Percentiles rank a stretch among this genome's conserved stretches.
phyloP scores from a whole-genome alignment of 2,888 invertebrate genomes.

The Agrenia bidenticulata region DNA sequence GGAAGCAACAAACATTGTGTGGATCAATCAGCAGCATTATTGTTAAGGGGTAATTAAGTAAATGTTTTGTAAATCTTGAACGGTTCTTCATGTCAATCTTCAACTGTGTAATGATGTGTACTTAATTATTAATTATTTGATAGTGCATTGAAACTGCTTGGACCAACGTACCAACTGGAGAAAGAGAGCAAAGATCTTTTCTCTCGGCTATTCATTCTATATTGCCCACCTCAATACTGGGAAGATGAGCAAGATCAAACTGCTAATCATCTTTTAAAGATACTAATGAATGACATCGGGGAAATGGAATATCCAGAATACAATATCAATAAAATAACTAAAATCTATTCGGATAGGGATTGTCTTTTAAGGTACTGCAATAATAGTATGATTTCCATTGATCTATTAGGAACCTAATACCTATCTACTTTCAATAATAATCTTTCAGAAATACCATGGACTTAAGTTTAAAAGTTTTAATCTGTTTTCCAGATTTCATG shows the following conservation, averaged over 20 bases:
- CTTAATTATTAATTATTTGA: constrained; percentile 2
- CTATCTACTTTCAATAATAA: too few species aligned
- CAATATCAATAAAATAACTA: constrained; percentile 54
- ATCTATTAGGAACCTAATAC: too few species aligned
- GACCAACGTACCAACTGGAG: constrained; percentile 56
- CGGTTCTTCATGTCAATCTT: too few species aligned
- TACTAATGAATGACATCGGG: constrained; percentile 58
- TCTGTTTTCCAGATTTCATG: constrained; percentile 48
- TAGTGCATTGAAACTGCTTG: constrained; percentile 53
- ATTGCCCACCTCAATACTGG: constrained; percentile 56
- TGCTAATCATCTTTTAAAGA: constrained; percentile 54
- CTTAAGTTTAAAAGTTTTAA: too few species aligned
- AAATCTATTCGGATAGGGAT: constrained; percentile 56
- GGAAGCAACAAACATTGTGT: constrained; percentile 46
- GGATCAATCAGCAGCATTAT: constrained; percentile 9
- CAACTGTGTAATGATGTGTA: too few species aligned
- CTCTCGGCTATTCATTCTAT: constrained; percentile 58
- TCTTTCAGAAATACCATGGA: too few species aligned
- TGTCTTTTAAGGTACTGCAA: constrained; percentile 54
- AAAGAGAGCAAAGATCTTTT: constrained; percentile 56
- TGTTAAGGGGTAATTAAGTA: constrained; percentile 49
- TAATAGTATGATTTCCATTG: background rate
- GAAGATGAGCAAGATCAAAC: constrained; percentile 53
- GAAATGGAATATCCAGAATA: constrained; percentile 57
- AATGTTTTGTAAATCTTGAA: constrained; percentile 6